Evolutionary conservation across 2,113 vertebrate species (phyloP), one percentile per base, ranked within the genome.

Genomic region (Pluvialis apricaria): DNA sequence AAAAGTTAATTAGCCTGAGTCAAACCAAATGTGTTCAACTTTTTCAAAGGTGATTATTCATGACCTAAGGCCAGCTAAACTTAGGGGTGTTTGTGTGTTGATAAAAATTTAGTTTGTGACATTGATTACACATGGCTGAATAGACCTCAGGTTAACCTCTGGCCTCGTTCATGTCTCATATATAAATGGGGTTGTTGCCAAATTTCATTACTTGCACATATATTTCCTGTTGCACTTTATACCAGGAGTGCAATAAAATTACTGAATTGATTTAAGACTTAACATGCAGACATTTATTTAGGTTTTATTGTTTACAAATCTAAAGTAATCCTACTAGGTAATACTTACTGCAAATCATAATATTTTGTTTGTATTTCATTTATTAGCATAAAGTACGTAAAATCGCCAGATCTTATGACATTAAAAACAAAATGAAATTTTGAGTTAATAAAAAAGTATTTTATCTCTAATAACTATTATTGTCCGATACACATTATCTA

Each of bases 131-230:
- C 49, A 55, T 71, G 55, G 96, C 69, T 91, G 79, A 96, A 87
- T 44, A 96, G 92, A 95, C 13, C 44, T 79, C 65, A 92, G 24
- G 45, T 79, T 49, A 84, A 94, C 75, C 40, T 95, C 69, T 89
- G 79, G 49, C 76, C 88, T 96, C 89, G 94, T 86, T 97, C 70
- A 81, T 58, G 72, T 86, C 96, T 97, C 70, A 84, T 66, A 82
- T 45, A 66, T 61, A 96, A 85, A 75, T 51, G 25, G 17, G 2
- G 34, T 68, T 96, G 77, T 85, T 96, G 94, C 79, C 93, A 95
- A 80, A 86, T 86, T 85, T 71, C 51, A 93, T 94, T 94, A 92
- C 42, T 65, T 83, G 47, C 79, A 91, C 19, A 86, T 58, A 28
- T 58, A 95, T 71, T 11, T 45, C 42, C 25, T 24, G 6, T 15